Percentiles rank a stretch among this genome's conserved stretches.
Conservation (phyloP, 92 coral and sea anemone genomes). For the Parazoanthus darwini region DNA sequence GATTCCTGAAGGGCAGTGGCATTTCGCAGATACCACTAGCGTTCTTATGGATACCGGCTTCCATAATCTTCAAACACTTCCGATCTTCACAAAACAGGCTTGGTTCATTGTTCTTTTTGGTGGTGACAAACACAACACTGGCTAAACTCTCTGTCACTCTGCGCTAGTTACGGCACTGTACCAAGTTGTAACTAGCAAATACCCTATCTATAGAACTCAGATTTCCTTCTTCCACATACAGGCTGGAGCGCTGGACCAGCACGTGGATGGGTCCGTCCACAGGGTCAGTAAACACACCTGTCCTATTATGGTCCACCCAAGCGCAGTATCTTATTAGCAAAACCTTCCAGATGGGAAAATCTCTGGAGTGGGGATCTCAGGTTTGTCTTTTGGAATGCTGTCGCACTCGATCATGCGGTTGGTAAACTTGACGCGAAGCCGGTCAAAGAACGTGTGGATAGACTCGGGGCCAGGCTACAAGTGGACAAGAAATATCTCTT, state of each 20-base stretch:
- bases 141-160: background rate
- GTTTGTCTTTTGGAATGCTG: conserved; percentile 35
- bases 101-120: no score
- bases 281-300: background rate
- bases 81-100: no score
- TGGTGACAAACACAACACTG: no score
- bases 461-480: conserved; percentile 3
- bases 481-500: conserved; percentile 6
- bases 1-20: no score
- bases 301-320: background rate
- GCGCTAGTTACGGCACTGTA: conserved; percentile 16
- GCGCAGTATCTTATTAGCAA: conserved; percentile 12
- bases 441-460: conserved; percentile 3
- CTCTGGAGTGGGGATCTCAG: conserved; percentile 34
- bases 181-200: background rate
- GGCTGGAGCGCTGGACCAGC: conserved; percentile 1
- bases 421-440: conserved; percentile 11
- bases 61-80: no score
- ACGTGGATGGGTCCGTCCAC: conserved; percentile 9
- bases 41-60: no score
- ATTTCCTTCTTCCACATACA: background rate
- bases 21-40: no score
- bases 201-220: background rate
- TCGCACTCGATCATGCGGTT: conserved; percentile 36
- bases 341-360: conserved; percentile 15